These are phyloP conservation scores for Drosophila quinaria DNA, from an alignment of 2,888 invertebrate genomes.

Conservation along the genomic window DNA sequence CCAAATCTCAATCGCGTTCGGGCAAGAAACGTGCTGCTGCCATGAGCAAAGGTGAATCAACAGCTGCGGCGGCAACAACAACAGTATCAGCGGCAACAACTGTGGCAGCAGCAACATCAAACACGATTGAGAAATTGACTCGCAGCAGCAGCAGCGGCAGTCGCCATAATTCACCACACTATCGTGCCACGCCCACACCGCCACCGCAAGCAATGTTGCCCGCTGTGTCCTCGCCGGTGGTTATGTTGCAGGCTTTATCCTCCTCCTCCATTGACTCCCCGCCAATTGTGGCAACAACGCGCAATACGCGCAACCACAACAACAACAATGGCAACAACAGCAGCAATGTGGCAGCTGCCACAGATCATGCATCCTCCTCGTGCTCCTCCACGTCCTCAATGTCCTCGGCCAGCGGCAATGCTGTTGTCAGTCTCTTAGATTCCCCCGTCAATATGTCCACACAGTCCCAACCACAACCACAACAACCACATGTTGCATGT, in stretches of 20 bases:
- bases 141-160: slow-evolving; percentile 32
- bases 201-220: slow-evolving; percentile 63
- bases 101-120: slow-evolving; percentile 30
- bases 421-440: slow-evolving; percentile 51
- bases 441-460: slow-evolving; percentile 74
- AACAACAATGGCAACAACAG: slow-evolving; percentile 32
- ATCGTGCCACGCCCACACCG: slow-evolving; percentile 69
- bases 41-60: slow-evolving; percentile 51
- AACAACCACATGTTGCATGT: slow-evolving; percentile 50
- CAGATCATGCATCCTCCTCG: slow-evolving; percentile 53
- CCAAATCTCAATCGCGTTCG: slow-evolving; percentile 79
- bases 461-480: slow-evolving; percentile 47
- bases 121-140: slow-evolving; percentile 63
- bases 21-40: slow-evolving; percentile 85
- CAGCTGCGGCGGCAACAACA: slow-evolving; percentile 33
- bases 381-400: slow-evolving; percentile 49
- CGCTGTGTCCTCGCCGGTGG: slow-evolving; percentile 69
- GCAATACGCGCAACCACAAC: slow-evolving; percentile 55
- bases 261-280: slow-evolving; percentile 66
- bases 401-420: slow-evolving; percentile 48
- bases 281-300: slow-evolving; percentile 51
- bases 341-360: slow-evolving; percentile 29
- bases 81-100: slow-evolving; percentile 21
- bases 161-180: slow-evolving; percentile 67
- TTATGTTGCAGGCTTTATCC: slow-evolving; percentile 72